Evolutionary conservation across 1,140 invertebrate genomes (phyloP), one percentile per base, ranked within the genome.

Genomic region (Penaeus vannamei): DNA sequence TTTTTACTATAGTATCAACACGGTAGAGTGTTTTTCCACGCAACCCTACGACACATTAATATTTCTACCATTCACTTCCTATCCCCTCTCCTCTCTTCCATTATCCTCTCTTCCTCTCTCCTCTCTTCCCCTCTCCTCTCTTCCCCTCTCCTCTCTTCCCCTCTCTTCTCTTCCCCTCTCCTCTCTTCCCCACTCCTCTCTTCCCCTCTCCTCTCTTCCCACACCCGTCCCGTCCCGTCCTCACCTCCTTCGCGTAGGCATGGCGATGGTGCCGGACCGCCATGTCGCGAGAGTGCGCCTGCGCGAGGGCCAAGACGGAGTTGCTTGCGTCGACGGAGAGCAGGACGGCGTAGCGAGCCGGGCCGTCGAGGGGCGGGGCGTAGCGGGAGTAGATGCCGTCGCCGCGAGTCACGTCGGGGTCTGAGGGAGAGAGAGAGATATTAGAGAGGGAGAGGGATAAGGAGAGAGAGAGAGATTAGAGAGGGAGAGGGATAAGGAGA

Each of bases 301-400:
- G 90, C 20, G 83, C 86, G 20, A 89, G 69, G 1, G 87, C 91
- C 29, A 90, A 42, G 10, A 90, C 91, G 2, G 89, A 89, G n/a
- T 86, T 90, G 59, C 82, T 86, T 23, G 88, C 91, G 64, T 91
- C 91, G 5, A 91, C 91, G 17, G 91, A 87, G 61, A 91, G 85
- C n/a, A 86, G 72, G 26, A 91, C 66, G n/a, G 91, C 76, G 66
- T 91, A 91, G 42, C 91, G 89, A 0, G 89, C 89, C n/a, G 91
- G 91, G 17, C 91, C 91, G 19, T 91, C 89, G n/a, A 91, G 66
- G 3, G 91, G 91, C 5, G 94, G 92, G 60, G 94, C 94, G 90
- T 95, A 95, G 84, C 94, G 92, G 0, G 95, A 94, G 92, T 96
- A 96, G 26, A 96, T 93, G 26, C 95, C 95, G 92, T 96, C 95